Conservation (phyloP, 2,113 vertebrate species). For the Gymnocephalus cernua region DNA sequence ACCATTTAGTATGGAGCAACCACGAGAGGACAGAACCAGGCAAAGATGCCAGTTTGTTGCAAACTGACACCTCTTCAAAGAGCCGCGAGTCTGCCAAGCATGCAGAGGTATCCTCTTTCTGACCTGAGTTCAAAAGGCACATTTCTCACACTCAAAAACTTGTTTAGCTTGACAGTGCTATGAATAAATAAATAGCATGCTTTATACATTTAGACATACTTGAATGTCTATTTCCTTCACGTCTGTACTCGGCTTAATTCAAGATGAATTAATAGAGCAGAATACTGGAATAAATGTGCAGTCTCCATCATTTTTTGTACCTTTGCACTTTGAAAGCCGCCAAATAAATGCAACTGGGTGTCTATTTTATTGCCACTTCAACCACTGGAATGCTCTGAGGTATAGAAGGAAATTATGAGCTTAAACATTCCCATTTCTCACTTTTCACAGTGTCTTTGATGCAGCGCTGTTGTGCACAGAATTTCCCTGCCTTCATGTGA, state of each 20-base stretch:
- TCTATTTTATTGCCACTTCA: constrained; percentile 20
- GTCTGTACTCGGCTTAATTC: neutral
- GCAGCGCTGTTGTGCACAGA: constrained; percentile 22
- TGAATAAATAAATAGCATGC: constrained; percentile 22
- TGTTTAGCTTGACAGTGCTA: constrained; percentile 31
- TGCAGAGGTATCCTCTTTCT: constrained; percentile 63
- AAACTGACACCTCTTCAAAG: constrained; percentile 79
- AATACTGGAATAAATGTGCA: neutral
- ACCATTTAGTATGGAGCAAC: constrained; percentile 56
- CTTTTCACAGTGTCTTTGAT: constrained; percentile 41
- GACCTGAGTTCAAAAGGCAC: constrained; percentile 55
- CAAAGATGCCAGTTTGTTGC: constrained; percentile 62
- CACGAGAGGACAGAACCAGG: constrained; percentile 57
- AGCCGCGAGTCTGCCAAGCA: constrained; percentile 49
- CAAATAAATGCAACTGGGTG: constrained; percentile 12
- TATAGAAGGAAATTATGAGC: constrained; percentile 45
- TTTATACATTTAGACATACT: constrained; percentile 6
- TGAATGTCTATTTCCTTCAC: neutral
- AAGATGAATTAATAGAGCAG: neutral
- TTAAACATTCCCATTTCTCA: constrained; percentile 32
- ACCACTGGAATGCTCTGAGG: constrained; percentile 36
- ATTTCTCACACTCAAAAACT: constrained; percentile 50
- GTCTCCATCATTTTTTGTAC: constrained; percentile 18
- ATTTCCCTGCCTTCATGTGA: constrained; percentile 19
- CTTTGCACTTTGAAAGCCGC: constrained; percentile 3